Evolutionary conservation across 2,797 vertebrate genomes (phyloP), one percentile per base, ranked within the genome.

Genomic region (Lophotriccus pileatus): DNA sequence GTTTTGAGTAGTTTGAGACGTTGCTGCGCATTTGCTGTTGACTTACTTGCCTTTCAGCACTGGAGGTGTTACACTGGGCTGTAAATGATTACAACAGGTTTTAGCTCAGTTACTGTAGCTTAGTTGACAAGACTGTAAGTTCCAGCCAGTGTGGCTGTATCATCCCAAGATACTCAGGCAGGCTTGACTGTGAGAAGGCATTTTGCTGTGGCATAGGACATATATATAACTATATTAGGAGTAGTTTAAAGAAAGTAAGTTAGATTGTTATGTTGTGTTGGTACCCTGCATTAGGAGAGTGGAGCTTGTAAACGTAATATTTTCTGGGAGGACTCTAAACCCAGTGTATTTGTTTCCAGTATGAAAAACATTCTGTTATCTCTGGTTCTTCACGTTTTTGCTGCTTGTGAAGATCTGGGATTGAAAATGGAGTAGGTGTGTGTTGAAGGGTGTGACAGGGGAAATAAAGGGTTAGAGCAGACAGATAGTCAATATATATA

Each of bases 401-500:
- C 53, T 85, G 23, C 12, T 2, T 43, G 20, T 84, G 66, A 59
- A 75, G 49, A 68, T 64, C 41, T 0, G 14, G 68, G 47, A 72
- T 32, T 87, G 72, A 76, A 87, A 90, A 64, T 24, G 30, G 37
- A 79, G 47, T 23, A 41, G 34, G 39, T 64, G 23, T 79, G 21
- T 79, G 50, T 64, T 44, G 79, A 89, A 84, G 25, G 16, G 12
- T 50, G 22, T 49, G 43, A 59, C 3, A 37, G 20, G 39, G 49
- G 27, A 28, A 0, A 1, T 43, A n/a, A 73, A 69, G 0, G 0
- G 28, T 44, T 69, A 44, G 21, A 64, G 13, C 21, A 75, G 60
- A n/a, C 30, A 59, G 41, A 39, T 60, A 19, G n/a, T n/a, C n/a
- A n/a, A n/a, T n/a, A n/a, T n/a, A n/a, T n/a, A n/a, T n/a, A n/a